Percentiles rank a stretch among this genome's conserved stretches.
These are phyloP conservation scores for Acanthosepion lycidas DNA, from an alignment of 2,888 invertebrate genomes.

Conservation along the genomic window DNA sequence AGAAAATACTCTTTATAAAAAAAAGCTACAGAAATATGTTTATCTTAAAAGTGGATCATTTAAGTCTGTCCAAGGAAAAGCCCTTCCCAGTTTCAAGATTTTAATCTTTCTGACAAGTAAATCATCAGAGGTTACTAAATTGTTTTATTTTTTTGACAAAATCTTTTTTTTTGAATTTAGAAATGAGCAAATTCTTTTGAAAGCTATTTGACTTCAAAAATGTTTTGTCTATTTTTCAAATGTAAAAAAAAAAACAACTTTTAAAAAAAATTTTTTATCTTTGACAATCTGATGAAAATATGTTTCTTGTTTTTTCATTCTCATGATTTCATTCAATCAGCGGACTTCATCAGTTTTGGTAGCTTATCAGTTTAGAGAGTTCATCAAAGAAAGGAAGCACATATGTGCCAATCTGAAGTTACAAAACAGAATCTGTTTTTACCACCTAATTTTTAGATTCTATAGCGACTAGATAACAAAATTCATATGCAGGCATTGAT, in stretches of 20 bases:
- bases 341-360: not conserved
- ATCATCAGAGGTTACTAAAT: not conserved
- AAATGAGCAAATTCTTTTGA: not conserved
- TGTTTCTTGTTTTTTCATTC: not conserved
- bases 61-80: not conserved
- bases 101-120: not conserved
- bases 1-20: too few relatives aligned
- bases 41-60: constrained; percentile 8
- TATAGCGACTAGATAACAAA: not conserved
- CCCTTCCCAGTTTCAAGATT: not conserved
- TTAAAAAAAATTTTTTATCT: not conserved
- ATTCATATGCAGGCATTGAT: not conserved
- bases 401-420: not conserved
- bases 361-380: not conserved
- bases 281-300: not conserved
- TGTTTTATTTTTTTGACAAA: not conserved
- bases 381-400: not conserved
- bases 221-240: not conserved
- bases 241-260: not conserved
- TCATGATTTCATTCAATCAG: not conserved
- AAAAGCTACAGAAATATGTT: not conserved
- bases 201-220: not conserved
- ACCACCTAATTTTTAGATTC: not conserved
- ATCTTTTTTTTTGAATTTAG: not conserved
- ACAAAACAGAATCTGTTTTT: not conserved